Conservation (phyloP, 2,113 vertebrate genomes). For the Chelonoidis abingdonii region DNA sequence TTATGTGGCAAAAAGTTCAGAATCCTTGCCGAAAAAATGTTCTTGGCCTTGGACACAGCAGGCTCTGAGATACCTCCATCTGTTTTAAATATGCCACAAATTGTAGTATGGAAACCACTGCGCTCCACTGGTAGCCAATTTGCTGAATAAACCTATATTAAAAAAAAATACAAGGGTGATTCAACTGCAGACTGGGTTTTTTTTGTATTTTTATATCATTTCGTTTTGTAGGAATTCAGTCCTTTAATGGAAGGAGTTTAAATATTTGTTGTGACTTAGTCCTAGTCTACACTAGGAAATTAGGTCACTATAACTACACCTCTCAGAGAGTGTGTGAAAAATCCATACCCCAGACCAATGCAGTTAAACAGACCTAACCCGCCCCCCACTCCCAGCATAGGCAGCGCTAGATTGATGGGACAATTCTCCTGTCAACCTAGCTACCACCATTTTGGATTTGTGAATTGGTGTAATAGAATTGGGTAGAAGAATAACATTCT, state of each 20-base stretch:
- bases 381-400: neutral
- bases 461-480: neutral
- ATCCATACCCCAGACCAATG: neutral
- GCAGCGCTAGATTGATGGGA: neutral
- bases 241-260: conserved; percentile 67
- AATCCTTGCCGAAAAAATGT: conserved; percentile 78
- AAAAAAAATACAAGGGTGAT: conserved; percentile 31
- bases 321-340: neutral
- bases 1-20: conserved; percentile 80
- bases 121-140: conserved; percentile 62
- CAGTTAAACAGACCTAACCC: neutral
- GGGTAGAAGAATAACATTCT: neutral
- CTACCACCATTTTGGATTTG: neutral
- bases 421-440: neutral
- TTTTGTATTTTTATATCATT: conserved; percentile 69
- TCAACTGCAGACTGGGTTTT: conserved; percentile 59
- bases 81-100: conserved; percentile 78
- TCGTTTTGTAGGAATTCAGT: conserved; percentile 67
- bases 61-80: conserved; percentile 74
- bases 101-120: conserved; percentile 68
- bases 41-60: conserved; percentile 79
- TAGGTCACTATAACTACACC: neutral
- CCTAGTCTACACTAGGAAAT: neutral
- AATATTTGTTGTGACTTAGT: conserved; percentile 31
- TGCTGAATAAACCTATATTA: conserved; percentile 66